phyloP scores from a whole-genome alignment of 2,113 vertebrate species.

The Gavia stellata region DNA sequence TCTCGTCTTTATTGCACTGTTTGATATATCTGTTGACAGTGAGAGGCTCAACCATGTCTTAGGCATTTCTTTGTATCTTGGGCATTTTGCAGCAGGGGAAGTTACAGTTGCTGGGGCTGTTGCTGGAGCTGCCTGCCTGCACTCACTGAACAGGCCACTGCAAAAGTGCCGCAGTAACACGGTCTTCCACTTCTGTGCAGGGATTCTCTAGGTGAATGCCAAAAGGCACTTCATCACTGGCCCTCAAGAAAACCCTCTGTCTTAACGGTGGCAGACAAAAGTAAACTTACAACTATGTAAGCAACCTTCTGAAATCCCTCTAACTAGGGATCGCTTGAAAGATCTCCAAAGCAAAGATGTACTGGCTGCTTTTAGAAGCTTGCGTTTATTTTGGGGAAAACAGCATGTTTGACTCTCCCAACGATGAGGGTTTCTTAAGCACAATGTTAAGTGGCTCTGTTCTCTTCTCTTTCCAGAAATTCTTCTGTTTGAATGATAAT shows the following conservation, averaged over 20 bases:
- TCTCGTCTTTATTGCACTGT: neutral
- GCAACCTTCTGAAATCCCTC: neutral
- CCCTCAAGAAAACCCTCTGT: neutral
- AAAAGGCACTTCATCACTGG: neutral
- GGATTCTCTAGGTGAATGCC: neutral
- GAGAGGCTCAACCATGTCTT: accelerated
- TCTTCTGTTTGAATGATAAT: neutral
- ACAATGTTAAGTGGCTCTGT: neutral
- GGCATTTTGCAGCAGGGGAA: neutral
- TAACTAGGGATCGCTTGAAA: no score
- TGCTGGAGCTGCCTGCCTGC: neutral
- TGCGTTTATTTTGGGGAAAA: neutral
- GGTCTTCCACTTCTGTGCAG: neutral
- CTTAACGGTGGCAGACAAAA: neutral
- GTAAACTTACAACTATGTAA: neutral
- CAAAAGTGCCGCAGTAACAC: neutral
- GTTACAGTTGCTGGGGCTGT: neutral
- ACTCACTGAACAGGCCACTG: neutral
- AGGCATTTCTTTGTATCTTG: neutral
- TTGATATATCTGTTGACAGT: neutral
- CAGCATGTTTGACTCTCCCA: accelerated
- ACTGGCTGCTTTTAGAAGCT: neutral
- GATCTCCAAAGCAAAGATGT: neutral
- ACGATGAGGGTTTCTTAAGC: neutral
- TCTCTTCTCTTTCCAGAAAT: neutral